Evolutionary conservation across 2,113 vertebrate species (phyloP).

Genomic region (Paralichthys olivaceus): DNA sequence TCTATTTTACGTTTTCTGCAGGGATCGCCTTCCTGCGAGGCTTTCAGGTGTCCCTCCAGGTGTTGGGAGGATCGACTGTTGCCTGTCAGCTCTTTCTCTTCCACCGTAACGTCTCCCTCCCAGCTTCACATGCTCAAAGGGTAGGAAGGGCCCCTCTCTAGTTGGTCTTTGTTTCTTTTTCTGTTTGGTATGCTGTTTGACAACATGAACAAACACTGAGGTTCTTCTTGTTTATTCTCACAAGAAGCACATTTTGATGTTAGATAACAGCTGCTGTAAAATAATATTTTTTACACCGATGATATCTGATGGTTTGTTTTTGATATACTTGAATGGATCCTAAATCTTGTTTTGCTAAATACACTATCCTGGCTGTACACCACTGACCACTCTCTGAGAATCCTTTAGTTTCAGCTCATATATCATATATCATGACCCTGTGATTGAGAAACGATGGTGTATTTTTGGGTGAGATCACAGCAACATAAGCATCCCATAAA

Average conservation of each 20-base stretch:
- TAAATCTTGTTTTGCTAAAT: no score
- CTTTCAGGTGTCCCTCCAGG: constrained; percentile 82
- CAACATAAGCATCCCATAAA: no score
- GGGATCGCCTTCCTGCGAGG: constrained; percentile 83
- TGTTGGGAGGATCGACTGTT: constrained; percentile 65
- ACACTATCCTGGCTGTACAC: no score
- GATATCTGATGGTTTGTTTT: no score
- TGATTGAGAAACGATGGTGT: no score
- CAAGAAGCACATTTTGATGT: neutral
- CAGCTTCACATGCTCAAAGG: constrained; percentile 65
- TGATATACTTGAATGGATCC: no score
- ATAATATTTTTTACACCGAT: no score
- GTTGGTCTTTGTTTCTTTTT: neutral
- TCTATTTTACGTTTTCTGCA: constrained; percentile 46
- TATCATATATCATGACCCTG: no score
- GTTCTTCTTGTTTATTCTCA: neutral
- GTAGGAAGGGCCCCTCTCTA: constrained; percentile 36
- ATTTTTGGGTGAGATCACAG: no score
- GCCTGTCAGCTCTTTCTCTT: constrained; percentile 83
- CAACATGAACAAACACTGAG: neutral
- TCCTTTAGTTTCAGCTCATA: no score
- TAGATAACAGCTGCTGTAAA: neutral
- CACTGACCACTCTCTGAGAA: no score
- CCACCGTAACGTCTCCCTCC: constrained; percentile 75
- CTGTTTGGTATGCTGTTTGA: neutral